A percentile compares a stretch with the other conserved stretches of the same genome.
Evolutionary conservation across 1,140 invertebrate species (phyloP).

Genomic region (Neodiprion lecontei): DNA sequence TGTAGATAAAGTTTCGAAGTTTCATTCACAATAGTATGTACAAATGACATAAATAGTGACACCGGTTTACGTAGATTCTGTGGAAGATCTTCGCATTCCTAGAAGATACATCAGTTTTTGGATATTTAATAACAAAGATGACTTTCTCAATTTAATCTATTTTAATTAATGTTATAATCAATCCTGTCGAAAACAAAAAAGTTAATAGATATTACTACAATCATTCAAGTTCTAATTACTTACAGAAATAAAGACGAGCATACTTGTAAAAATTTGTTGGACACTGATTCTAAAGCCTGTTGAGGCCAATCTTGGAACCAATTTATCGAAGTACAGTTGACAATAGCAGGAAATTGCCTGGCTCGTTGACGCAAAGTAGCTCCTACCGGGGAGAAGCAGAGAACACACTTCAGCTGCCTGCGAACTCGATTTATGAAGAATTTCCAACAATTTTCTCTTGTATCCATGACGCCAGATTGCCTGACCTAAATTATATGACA

Average conservation of each 20-base stretch:
- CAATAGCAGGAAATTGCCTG: slow-evolving; percentile 92
- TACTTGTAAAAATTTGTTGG: slow-evolving; percentile 75
- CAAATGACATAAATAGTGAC: slow-evolving; percentile 89
- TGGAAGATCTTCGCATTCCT: slow-evolving; percentile 49
- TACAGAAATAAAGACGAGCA: background rate
- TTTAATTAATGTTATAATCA: slow-evolving; percentile 18
- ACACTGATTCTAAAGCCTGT: slow-evolving; percentile 89
- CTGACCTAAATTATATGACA: slow-evolving; percentile 63
- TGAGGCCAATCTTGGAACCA: slow-evolving; percentile 98
- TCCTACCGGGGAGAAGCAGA: slow-evolving; percentile 94
- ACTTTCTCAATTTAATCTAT: slow-evolving; percentile 17
- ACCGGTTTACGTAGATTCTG: slow-evolving; percentile 61
- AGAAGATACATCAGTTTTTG: slow-evolving; percentile 11
- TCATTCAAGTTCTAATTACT: slow-evolving; percentile 32
- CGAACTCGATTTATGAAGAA: slow-evolving; percentile 93
- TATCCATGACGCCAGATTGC: slow-evolving; percentile 81
- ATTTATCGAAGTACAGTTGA: slow-evolving; percentile 91
- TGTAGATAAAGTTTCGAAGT: slow-evolving; percentile 82
- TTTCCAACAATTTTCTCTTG: slow-evolving; percentile 93
- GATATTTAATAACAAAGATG: background rate
- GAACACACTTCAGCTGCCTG: slow-evolving; percentile 73
- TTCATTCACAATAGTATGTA: slow-evolving; percentile 87
- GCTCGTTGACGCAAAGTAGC: slow-evolving; percentile 82
- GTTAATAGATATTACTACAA: slow-evolving; percentile 68
- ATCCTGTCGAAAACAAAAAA: slow-evolving; percentile 50